phyloP scores from a whole-genome alignment of 2,113 vertebrate genomes.

The Motacilla tschutschensis region DNA sequence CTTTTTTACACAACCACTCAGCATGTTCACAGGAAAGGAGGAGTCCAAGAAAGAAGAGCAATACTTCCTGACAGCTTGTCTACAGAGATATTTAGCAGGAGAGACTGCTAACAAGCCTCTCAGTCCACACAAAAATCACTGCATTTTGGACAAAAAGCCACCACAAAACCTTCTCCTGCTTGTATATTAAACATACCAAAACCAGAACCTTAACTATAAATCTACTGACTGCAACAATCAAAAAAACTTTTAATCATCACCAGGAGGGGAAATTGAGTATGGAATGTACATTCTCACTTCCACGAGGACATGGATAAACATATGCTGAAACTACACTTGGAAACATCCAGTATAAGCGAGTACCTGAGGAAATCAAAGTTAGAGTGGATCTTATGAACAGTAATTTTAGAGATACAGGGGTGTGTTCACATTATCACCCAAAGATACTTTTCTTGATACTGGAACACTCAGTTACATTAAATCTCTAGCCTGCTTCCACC shows the following conservation, averaged over 20 bases:
- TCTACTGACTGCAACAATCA: background rate
- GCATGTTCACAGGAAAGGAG: background rate
- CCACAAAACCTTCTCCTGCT: background rate
- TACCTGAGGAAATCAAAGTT: background rate
- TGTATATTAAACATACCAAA: background rate
- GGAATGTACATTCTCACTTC: background rate
- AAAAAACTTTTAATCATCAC: background rate
- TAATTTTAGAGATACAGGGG: background rate
- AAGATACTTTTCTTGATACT: background rate
- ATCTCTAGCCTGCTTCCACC: background rate
- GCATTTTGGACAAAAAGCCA: background rate
- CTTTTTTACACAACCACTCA: background rate
- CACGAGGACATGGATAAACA: background rate
- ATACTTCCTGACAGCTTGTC: background rate
- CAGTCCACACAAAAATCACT: background rate
- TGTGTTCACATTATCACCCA: background rate
- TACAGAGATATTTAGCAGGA: background rate
- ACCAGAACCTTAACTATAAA: background rate
- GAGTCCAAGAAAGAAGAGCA: background rate
- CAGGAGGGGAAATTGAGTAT: background rate
- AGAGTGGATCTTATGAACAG: background rate
- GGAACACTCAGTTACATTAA: background rate
- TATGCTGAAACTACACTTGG: background rate
- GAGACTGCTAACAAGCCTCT: background rate
- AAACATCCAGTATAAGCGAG: background rate